phyloP scores from a whole-genome alignment of 2,888 invertebrate genomes.

The Drosophila putrida region DNA sequence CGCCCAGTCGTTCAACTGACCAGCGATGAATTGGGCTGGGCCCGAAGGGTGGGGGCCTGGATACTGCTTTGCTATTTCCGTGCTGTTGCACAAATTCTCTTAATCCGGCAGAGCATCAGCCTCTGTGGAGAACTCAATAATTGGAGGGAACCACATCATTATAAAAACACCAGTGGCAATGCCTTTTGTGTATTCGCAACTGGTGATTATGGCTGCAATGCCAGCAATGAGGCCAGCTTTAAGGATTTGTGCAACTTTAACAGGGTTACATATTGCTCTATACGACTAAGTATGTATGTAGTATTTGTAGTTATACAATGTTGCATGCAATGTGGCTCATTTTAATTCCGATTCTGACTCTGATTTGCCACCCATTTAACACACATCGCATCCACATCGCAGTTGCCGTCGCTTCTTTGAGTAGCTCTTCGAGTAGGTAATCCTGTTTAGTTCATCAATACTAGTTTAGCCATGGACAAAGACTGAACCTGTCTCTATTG shows the following conservation, averaged over 20 bases:
- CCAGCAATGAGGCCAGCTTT: constrained; percentile 39
- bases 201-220: constrained; percentile 37
- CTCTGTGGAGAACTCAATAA: constrained; percentile 44
- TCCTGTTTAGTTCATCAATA: constrained; percentile 79
- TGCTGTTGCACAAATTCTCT: constrained; percentile 61
- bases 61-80: constrained; percentile 41
- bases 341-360: constrained; percentile 4
- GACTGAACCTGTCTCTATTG: constrained; percentile 47
- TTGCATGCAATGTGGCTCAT: constrained; percentile 4
- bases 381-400: not conserved
- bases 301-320: constrained; percentile 25
- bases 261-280: not conserved
- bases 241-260: constrained; percentile 62
- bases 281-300: not conserved
- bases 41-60: not conserved
- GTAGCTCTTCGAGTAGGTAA: constrained; percentile 51
- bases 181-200: constrained; percentile 26
- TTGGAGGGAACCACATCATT: constrained; percentile 56
- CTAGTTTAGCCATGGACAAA: constrained; percentile 76
- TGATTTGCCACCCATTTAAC: constrained; percentile 40
- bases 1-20: constrained; percentile 4
- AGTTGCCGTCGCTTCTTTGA: constrained; percentile 28
- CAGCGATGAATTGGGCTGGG: constrained; percentile 1
- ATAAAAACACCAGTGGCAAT: constrained; percentile 46
- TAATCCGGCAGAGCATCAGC: constrained; percentile 47